Percentiles rank a stretch among this genome's conserved stretches.
phyloP scores from a whole-genome alignment of 2,888 invertebrate genomes.

The Philaethria dido region DNA sequence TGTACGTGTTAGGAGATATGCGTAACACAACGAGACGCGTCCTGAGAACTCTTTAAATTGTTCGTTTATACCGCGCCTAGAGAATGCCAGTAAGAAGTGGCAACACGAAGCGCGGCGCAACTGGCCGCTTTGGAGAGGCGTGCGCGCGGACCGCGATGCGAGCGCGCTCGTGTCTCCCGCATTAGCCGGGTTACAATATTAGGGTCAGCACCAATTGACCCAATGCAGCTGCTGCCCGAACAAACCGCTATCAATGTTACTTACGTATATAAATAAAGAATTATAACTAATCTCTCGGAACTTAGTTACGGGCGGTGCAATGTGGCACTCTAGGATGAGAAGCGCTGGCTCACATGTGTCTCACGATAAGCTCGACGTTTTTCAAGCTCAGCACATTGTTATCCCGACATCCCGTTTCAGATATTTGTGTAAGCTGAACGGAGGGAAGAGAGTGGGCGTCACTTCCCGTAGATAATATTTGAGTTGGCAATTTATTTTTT shows the following conservation, averaged over 20 bases:
- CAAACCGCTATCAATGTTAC: conserved; percentile 64
- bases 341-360: too few relatives aligned
- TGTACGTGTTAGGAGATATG: conserved; percentile 57
- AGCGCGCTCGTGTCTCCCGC: conserved; percentile 50
- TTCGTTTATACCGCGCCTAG: conserved; percentile 48
- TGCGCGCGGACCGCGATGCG: conserved; percentile 32
- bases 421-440: too few relatives aligned
- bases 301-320: too few relatives aligned
- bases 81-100: conserved; percentile 57
- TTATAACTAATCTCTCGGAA: conserved; percentile 14
- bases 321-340: too few relatives aligned
- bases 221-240: conserved; percentile 69
- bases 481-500: conserved; percentile 45
- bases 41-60: conserved; percentile 51
- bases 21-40: conserved; percentile 25
- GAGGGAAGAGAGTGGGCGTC: neutral
- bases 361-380: too few relatives aligned
- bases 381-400: too few relatives aligned
- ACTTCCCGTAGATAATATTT: neutral
- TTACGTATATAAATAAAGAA: conserved; percentile 52
- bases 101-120: conserved; percentile 50
- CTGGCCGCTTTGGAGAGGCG: conserved; percentile 52
- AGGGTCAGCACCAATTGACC: conserved; percentile 79
- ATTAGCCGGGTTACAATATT: conserved; percentile 63
- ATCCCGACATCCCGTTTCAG: too few relatives aligned